Evolutionary conservation across 2,888 invertebrate genomes (phyloP).

Genomic region (Plagiodera versicolora): DNA sequence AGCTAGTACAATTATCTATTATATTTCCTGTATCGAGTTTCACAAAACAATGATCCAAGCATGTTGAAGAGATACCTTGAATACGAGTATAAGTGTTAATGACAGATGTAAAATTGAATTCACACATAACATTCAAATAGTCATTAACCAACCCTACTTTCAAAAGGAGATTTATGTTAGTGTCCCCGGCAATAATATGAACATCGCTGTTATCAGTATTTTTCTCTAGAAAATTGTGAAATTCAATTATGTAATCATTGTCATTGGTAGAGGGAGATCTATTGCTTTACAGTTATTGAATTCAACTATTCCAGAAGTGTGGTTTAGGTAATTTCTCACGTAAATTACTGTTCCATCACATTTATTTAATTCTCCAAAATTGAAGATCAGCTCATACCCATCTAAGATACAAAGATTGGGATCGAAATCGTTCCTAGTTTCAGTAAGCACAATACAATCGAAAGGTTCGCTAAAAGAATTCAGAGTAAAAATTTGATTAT

Average conservation of each 20-base stretch:
- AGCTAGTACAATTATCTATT: slow-evolving; percentile 4
- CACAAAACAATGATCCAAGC: slow-evolving; percentile 4
- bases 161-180: not conserved
- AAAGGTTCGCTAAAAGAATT: too few species aligned
- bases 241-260: not conserved
- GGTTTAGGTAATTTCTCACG: too few species aligned
- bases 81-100: not conserved
- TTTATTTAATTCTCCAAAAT: too few species aligned
- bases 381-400: too few species aligned
- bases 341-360: too few species aligned
- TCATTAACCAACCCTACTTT: not conserved
- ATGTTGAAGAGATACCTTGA: not conserved
- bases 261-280: not conserved
- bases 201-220: not conserved
- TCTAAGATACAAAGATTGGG: too few species aligned
- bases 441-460: too few species aligned
- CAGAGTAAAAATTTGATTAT: too few species aligned
- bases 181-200: not conserved
- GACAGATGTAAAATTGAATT: not conserved
- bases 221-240: not conserved
- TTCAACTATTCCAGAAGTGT: too few species aligned
- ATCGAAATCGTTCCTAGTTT: too few species aligned
- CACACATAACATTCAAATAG: not conserved
- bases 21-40: slow-evolving; percentile 2
- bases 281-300: too few species aligned